Evolutionary conservation across 2,797 vertebrate species (phyloP).

Genomic region (Typhlichthys subterraneus): DNA sequence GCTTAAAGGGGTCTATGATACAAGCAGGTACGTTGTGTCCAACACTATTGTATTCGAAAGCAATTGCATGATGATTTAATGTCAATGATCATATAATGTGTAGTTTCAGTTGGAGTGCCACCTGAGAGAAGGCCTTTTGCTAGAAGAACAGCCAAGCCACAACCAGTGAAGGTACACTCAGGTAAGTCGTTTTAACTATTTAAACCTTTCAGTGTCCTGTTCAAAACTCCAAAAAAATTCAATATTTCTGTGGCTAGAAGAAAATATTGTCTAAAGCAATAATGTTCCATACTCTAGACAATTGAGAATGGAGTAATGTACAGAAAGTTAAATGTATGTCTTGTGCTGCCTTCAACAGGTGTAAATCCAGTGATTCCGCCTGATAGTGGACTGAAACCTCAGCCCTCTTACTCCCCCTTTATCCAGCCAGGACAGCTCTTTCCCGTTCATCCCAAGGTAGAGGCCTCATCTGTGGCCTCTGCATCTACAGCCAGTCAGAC

Average conservation of each 20-base stretch:
- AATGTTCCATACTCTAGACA: neutral
- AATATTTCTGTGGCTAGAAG: no score
- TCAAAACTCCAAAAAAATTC: neutral
- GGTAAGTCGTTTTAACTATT: constrained; percentile 52
- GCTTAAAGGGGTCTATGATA: constrained; percentile 79
- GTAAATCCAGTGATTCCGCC: constrained; percentile 32
- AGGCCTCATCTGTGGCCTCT: constrained; percentile 38
- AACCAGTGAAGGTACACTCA: constrained; percentile 26
- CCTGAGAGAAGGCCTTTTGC: constrained; percentile 61
- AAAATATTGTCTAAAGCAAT: neutral
- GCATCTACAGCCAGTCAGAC: constrained; percentile 42
- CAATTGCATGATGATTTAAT: neutral
- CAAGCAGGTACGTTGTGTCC: constrained; percentile 61
- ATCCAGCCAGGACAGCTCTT: constrained; percentile 59
- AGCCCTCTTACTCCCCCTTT: constrained; percentile 44
- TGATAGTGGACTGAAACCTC: constrained; percentile 43
- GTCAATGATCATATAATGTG: neutral
- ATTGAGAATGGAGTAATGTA: constrained; percentile 1
- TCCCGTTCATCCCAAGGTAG: constrained; percentile 57
- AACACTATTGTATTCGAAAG: neutral
- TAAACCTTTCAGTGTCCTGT: neutral
- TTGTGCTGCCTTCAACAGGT: constrained; percentile 35
- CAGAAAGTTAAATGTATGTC: neutral
- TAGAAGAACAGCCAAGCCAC: constrained; percentile 63
- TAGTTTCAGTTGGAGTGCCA: constrained; percentile 49